Conservation (phyloP, 2,113 vertebrate genomes). For the Struthidea cinerea region DNA sequence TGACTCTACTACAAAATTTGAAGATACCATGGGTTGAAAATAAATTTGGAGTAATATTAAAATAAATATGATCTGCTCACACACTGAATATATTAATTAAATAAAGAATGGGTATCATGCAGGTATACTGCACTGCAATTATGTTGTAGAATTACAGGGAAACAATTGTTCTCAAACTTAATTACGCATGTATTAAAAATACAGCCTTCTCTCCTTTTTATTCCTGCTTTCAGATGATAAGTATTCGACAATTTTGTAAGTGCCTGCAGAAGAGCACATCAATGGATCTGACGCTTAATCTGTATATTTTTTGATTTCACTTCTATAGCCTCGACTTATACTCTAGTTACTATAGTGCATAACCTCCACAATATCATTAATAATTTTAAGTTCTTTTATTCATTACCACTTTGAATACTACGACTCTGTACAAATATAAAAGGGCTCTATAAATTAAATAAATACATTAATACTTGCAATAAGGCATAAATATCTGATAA, state of each 20-base stretch:
- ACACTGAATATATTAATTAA: background rate
- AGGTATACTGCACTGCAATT: background rate
- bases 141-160: background rate
- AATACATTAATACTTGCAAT: background rate
- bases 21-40: background rate
- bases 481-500: slow-evolving; percentile 12
- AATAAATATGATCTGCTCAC: background rate
- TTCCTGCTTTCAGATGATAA: background rate
- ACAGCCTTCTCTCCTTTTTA: background rate
- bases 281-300: background rate
- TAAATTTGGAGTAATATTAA: background rate
- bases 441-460: slow-evolving; percentile 50
- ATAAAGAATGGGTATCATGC: accelerated
- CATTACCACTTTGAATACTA: background rate
- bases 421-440: background rate
- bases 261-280: background rate
- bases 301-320: background rate
- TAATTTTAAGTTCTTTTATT: background rate
- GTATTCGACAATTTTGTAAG: background rate
- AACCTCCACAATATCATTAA: background rate
- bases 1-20: background rate
- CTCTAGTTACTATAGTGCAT: background rate
- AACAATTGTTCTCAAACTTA: background rate
- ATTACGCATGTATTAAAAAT: background rate
- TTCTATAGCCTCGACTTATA: background rate